Conservation (phyloP, 1,140 invertebrate species). For the Drosophila subobscura region DNA sequence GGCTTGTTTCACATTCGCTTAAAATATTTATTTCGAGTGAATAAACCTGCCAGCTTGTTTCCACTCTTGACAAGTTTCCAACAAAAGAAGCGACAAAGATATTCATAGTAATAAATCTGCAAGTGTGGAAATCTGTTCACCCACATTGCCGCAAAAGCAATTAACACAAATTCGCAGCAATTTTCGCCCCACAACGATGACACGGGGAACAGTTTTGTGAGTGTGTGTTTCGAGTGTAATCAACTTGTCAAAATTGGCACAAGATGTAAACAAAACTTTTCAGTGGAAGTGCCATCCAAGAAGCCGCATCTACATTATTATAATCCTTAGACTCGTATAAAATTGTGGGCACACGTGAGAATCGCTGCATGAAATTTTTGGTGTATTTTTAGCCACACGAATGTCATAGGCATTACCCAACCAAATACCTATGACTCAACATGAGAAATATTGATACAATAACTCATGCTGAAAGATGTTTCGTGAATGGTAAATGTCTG, state of each 20-base stretch:
- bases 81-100: slow-evolving; percentile 11
- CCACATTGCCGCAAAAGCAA: slow-evolving; percentile 40
- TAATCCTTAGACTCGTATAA: neutral
- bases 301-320: neutral
- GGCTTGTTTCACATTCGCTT: neutral
- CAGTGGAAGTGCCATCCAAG: neutral
- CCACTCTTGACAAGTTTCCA: slow-evolving; percentile 53
- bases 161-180: slow-evolving; percentile 42
- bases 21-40: slow-evolving; percentile 14
- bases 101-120: slow-evolving; percentile 24
- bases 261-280: slow-evolving; percentile 20
- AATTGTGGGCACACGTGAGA: slow-evolving; percentile 23
- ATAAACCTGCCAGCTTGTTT: slow-evolving; percentile 22
- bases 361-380: slow-evolving; percentile 3
- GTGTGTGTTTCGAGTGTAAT: slow-evolving; percentile 14
- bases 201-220: slow-evolving; percentile 35
- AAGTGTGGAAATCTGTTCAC: slow-evolving; percentile 37
- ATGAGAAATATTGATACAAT: slow-evolving; percentile 10
- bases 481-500: neutral
- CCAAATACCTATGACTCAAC: neutral
- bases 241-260: slow-evolving; percentile 47
- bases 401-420: slow-evolving; percentile 16
- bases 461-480: slow-evolving; percentile 7
- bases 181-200: slow-evolving; percentile 28
- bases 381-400: slow-evolving; percentile 21